A percentile compares a stretch with the other conserved stretches of the same genome.
phyloP scores from a whole-genome alignment of 2,797 vertebrate genomes.

The Natrix natrix region DNA sequence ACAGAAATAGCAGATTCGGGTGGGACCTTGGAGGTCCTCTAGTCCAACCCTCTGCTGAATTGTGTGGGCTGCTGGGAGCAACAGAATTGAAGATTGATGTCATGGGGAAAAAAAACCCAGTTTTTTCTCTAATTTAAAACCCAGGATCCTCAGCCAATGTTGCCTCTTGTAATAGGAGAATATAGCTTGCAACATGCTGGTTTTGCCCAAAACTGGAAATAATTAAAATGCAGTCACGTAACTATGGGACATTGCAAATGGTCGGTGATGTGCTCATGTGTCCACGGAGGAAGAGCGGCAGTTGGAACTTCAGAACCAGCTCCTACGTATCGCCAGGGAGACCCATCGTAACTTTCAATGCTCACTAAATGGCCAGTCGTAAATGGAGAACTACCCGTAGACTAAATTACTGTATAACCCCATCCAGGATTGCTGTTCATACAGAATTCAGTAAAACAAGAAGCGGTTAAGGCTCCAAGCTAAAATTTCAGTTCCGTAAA shows the following conservation, averaged over 20 bases:
- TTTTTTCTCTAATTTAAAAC: not conserved
- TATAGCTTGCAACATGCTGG: not conserved
- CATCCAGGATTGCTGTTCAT: not conserved
- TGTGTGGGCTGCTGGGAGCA: not conserved
- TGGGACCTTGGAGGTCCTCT: not conserved
- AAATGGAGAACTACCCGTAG: not conserved
- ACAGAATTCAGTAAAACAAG: not conserved
- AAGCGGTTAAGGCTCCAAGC: not conserved
- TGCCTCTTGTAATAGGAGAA: not conserved
- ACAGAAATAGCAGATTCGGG: not conserved
- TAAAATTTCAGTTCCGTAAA: not conserved
- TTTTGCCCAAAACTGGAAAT: not conserved
- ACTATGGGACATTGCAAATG: not conserved
- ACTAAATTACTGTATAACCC: not conserved
- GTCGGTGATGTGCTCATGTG: not conserved
- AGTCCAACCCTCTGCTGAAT: not conserved
- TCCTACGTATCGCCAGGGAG: not conserved
- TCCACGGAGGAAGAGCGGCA: not conserved
- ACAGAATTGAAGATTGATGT: not conserved
- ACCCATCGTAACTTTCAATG: not conserved
- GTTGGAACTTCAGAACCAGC: not conserved
- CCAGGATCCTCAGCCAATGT: not conserved
- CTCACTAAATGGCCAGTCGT: not conserved
- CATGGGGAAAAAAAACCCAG: not conserved
- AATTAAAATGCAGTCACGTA: not conserved